Base-by-base conservation (phyloP, 1,140 invertebrate species). In the Tetragnatha versicolor region DNA sequence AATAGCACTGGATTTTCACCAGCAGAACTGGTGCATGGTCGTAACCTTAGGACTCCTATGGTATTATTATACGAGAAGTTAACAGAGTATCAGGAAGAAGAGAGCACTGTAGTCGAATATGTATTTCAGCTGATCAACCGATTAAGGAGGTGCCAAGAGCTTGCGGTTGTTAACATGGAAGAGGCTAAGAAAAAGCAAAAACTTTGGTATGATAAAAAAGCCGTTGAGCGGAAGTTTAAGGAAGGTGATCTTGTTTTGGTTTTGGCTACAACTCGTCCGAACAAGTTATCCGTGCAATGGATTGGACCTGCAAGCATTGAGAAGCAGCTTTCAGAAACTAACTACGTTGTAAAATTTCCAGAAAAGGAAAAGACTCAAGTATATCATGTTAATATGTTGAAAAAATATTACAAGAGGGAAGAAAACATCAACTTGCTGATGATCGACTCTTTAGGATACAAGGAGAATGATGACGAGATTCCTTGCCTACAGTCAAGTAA, bases 371-470 rank as follows among this genome's bases (percentile, higher is more conserved):
- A 37, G 37, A 49, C 31, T 17, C 47, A 37, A 35, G 39, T 70
- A 3, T 70, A 70, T 25, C 66, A 70, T 27, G 25, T 53, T 3
- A 70, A 70, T 53, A 53, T 35, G 45, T 22, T 70, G 7, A 70
- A 70, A 20, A 45, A 27, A 7, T 70, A 70, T 14, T 70, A 42
- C 37, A 51, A 53, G 47, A 33, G 47, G 55, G 17, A 27, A 2
- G 66, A 70, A 53, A 35, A 20, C 2, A 37, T 53, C 7, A 53
- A 70, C 10, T 37, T 35, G 12, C 25, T 51, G 22, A 31, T 27
- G 5, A 10, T 60, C 27, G 10, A 60, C 29, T n/a, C 10, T 1
- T 22, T 22, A 6, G 7, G 7, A 60, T 22, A 3, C 5, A 20
- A 60, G 33, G 29, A 60, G 33, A 31, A 58, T 9, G 55, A 60